Evolutionary conservation across 2,888 invertebrate genomes (phyloP).

Genomic region (Enchytraeus crypticus): DNA sequence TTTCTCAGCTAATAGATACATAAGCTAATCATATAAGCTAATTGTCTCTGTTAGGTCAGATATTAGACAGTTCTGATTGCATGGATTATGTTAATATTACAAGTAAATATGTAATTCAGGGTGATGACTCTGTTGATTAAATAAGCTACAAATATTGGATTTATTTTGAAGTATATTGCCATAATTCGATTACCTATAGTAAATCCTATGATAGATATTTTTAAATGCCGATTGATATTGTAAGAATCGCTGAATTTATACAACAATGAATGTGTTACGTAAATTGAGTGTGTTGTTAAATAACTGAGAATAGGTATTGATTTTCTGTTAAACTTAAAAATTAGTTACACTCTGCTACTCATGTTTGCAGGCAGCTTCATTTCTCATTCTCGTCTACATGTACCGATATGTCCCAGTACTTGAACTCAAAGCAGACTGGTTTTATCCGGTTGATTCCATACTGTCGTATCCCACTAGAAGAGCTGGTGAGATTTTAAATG

Average conservation of each 20-base stretch:
- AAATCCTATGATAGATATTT: too few species aligned
- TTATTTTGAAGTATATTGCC: too few species aligned
- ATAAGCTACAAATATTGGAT: too few species aligned
- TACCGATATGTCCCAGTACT: neutral
- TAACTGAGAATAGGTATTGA: neutral
- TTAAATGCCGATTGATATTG: neutral
- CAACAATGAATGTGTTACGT: neutral
- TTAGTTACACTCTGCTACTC: neutral
- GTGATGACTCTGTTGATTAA: too few species aligned
- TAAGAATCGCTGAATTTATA: neutral
- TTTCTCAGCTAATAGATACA: too few species aligned
- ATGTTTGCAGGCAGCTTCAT: neutral
- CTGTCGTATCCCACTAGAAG: slow-evolving; percentile 1
- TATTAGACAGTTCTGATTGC: too few species aligned
- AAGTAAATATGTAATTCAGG: too few species aligned
- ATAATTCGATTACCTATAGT: too few species aligned
- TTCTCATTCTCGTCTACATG: slow-evolving; percentile 1
- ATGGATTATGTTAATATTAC: too few species aligned
- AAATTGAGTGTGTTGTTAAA: neutral
- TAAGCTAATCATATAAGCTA: too few species aligned
- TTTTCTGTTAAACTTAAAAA: too few species aligned
- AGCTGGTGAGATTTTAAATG: neutral
- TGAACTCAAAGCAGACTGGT: neutral
- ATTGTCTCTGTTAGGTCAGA: too few species aligned
- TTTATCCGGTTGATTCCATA: slow-evolving; percentile 2